Base-by-base conservation (phyloP, 23 tunicate genomes). In the Trididemnum clinides region DNA sequence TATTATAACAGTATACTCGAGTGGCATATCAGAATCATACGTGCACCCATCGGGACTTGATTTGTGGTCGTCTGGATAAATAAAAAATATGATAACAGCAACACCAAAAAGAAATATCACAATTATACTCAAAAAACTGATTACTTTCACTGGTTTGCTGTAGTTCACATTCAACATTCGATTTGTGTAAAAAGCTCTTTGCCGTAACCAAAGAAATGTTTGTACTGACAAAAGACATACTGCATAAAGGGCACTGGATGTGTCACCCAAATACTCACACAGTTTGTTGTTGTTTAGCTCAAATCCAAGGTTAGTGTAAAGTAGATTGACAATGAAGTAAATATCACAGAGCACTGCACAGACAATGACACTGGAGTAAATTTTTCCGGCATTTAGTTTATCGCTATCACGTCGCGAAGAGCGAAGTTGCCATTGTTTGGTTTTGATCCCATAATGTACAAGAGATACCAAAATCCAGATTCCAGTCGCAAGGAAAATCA, bases 181-280 rank as follows among this genome's bases (percentile, higher is more conserved):
- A 37, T 79, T 79, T 44, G 33, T 30, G 71, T 34, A 79, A 2
- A 79, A 34, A 2, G 71, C 39, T 29, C 84, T 34, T 25, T 79
- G 84, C 2, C 84, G 70, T 1, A 37, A 25, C 84, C 84, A 79
- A 15, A 57, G 23, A 25, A 57, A 28, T 2, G 58, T 30, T 28
- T 30, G 36, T 44, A 79, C 84, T 3, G 84, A 33, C 1, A 79
- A 34, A 20, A 57, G 4, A 51, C 28, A 34, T 10, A 57, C 19
- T 20, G 25, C 64, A 49, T 79, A 51, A 25, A 6, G 10, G 22
- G 5, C 19, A 6, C 19, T 4, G 7, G 12, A 6, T 3, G 22
- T 2, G n/a, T 66, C 75, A 4, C 37, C 75, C 3, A 66, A 6
- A 3, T 4, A 6, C 31, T 66, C 75, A n/a, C 75, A 66, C 7